These are phyloP conservation scores for Hylyphantes graminicola DNA, from an alignment of 1,140 invertebrate species.

Conservation along the genomic window DNA sequence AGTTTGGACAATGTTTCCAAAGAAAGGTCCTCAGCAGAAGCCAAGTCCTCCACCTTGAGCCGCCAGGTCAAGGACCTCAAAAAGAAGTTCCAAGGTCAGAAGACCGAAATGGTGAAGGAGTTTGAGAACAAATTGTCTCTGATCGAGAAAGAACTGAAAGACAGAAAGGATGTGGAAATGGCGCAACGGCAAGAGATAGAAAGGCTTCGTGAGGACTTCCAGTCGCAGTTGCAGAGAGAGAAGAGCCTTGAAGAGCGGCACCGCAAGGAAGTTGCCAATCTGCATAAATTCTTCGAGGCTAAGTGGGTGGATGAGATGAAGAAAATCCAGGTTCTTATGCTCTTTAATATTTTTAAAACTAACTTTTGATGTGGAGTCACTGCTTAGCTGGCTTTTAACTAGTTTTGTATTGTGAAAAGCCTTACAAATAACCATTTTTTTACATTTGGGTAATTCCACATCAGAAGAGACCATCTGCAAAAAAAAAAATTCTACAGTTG, in stretches of 20 bases:
- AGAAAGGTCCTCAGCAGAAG: not conserved
- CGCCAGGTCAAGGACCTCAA: constrained; percentile 9
- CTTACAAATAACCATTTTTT: no score
- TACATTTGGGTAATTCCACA: no score
- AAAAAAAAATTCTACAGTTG: no score
- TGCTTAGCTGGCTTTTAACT: no score
- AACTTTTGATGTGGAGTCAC: no score
- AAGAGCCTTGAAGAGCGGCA: constrained; percentile 16
- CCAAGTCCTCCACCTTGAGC: not conserved
- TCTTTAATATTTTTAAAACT: no score
- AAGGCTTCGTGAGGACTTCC: not conserved
- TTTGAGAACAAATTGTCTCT: constrained; percentile 11
- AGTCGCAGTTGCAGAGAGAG: constrained; percentile 19
- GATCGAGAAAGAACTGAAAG: constrained; percentile 21
- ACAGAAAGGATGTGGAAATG: not conserved
- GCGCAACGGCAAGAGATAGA: constrained; percentile 8
- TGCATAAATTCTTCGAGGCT: constrained; percentile 33
- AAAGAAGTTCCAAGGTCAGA: not conserved
- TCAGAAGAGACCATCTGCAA: no score
- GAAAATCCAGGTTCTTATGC: not conserved
- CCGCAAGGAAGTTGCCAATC: constrained; percentile 19
- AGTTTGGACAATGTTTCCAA: not conserved
- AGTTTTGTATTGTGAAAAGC: no score
- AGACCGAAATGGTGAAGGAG: constrained; percentile 8
- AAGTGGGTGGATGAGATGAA: constrained; percentile 36